phyloP scores from a whole-genome alignment of 2,888 invertebrate genomes.

The Pammene aurita region DNA sequence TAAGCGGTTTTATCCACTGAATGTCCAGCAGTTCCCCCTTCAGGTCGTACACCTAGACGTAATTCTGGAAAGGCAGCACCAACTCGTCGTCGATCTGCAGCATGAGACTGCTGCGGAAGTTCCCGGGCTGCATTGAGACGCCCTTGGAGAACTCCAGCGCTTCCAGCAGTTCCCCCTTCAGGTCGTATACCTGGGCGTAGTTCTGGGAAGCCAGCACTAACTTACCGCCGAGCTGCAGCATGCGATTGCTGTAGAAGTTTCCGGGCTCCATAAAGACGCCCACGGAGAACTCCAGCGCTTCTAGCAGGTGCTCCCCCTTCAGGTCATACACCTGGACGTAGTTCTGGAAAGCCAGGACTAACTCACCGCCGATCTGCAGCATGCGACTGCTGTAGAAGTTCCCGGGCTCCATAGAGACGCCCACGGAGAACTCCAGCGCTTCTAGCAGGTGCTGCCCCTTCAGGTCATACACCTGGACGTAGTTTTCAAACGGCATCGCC shows the following conservation, averaged over 20 bases:
- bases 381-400: constrained; percentile 75
- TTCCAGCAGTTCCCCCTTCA: constrained; percentile 76
- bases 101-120: constrained; percentile 76
- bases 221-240: too few relatives aligned
- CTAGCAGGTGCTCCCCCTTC: too few relatives aligned
- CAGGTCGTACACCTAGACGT: background rate
- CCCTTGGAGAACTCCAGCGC: constrained; percentile 84
- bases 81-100: constrained; percentile 84
- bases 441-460: constrained; percentile 85
- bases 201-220: too few relatives aligned
- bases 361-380: constrained; percentile 84
- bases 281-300: too few relatives aligned
- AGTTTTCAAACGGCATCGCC: constrained; percentile 90
- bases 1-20: too few relatives aligned
- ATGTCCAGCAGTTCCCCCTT: too few relatives aligned
- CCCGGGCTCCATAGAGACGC: constrained; percentile 58
- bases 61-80: background rate
- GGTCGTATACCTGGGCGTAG: too few relatives aligned
- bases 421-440: constrained; percentile 84
- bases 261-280: too few relatives aligned
- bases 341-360: background rate
- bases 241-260: too few relatives aligned
- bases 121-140: constrained; percentile 56
- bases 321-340: background rate
- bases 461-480: constrained; percentile 87